Conservation (phyloP, 1,140 invertebrate genomes). For the Thalassaphorura encarpata region DNA sequence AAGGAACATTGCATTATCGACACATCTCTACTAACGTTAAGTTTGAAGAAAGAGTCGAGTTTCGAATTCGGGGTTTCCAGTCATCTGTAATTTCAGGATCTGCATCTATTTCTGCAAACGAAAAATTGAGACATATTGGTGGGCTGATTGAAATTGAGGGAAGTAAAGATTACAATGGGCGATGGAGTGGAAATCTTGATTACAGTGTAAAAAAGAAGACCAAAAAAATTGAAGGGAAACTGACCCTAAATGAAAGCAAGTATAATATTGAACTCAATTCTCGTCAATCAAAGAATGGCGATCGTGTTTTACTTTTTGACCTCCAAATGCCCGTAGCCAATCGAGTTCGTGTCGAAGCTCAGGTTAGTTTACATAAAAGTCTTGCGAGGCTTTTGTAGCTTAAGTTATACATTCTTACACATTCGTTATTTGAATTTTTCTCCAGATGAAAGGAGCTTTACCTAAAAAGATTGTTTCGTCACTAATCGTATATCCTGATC, state of each 20-base stretch:
- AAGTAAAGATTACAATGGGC: constrained; percentile 2
- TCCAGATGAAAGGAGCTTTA: too few relatives aligned
- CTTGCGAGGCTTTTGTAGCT: neutral
- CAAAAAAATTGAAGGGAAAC: constrained; percentile 26
- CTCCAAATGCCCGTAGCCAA: too few relatives aligned
- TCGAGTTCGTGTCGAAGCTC: constrained; percentile 25
- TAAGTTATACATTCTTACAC: too few relatives aligned
- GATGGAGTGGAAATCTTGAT: constrained; percentile 26
- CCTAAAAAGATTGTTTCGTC: too few relatives aligned
- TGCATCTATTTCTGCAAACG: constrained; percentile 17
- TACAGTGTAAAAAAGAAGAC: constrained; percentile 15
- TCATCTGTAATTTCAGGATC: constrained; percentile 12
- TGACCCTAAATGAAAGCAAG: constrained; percentile 28
- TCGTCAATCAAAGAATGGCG: constrained; percentile 9
- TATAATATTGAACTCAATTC: constrained; percentile 25
- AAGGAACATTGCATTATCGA: constrained; percentile 22
- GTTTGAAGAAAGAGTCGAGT: constrained; percentile 19
- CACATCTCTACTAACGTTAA: constrained; percentile 18
- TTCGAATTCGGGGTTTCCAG: constrained; percentile 16
- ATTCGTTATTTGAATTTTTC: too few relatives aligned
- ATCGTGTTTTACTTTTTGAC: constrained; percentile 15
- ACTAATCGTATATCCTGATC: too few relatives aligned
- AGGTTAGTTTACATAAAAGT: constrained; percentile 11
- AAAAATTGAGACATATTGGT: constrained; percentile 23
- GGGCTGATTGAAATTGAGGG: constrained; percentile 18